Evolutionary conservation across 2,888 invertebrate genomes (phyloP).

Genomic region (Campoletis raptor): DNA sequence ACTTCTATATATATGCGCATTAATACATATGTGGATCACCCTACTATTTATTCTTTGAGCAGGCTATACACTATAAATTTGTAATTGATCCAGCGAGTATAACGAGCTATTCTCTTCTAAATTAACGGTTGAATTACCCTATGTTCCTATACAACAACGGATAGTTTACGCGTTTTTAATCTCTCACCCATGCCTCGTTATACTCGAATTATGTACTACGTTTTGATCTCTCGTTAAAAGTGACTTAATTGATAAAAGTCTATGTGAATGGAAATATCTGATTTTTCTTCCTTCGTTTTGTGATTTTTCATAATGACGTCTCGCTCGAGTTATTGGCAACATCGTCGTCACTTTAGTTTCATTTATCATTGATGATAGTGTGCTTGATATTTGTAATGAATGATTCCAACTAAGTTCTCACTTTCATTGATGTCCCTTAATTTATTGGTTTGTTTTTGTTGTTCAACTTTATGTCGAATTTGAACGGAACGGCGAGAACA

Average conservation of each 20-base stretch:
- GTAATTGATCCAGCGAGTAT: slow-evolving; percentile 69
- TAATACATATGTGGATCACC: slow-evolving; percentile 26
- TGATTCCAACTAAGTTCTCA: not conserved
- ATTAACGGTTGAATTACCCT: slow-evolving; percentile 67
- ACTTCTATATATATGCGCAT: not conserved
- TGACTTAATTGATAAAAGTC: slow-evolving; percentile 39
- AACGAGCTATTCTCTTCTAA: slow-evolving; percentile 60
- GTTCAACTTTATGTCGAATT: not conserved
- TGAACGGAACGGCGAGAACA: not conserved
- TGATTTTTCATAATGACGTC: not conserved
- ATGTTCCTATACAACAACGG: slow-evolving; percentile 35
- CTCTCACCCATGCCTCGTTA: slow-evolving; percentile 41
- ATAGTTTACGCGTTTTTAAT: slow-evolving; percentile 61
- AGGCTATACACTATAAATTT: slow-evolving; percentile 63
- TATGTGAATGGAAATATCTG: slow-evolving; percentile 14
- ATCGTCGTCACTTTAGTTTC: not conserved
- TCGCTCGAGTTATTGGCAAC: not conserved
- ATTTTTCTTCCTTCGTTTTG: not conserved
- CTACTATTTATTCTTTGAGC: slow-evolving; percentile 38
- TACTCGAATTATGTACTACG: slow-evolving; percentile 37
- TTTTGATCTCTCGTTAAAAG: slow-evolving; percentile 58
- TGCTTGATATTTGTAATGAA: not conserved
- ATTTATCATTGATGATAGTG: not conserved
- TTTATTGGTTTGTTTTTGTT: not conserved
- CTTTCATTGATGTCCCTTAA: not conserved